Percentiles rank a stretch among this genome's conserved stretches.
Conservation (phyloP, 2,797 vertebrate species). For the Prunella strophiata region DNA sequence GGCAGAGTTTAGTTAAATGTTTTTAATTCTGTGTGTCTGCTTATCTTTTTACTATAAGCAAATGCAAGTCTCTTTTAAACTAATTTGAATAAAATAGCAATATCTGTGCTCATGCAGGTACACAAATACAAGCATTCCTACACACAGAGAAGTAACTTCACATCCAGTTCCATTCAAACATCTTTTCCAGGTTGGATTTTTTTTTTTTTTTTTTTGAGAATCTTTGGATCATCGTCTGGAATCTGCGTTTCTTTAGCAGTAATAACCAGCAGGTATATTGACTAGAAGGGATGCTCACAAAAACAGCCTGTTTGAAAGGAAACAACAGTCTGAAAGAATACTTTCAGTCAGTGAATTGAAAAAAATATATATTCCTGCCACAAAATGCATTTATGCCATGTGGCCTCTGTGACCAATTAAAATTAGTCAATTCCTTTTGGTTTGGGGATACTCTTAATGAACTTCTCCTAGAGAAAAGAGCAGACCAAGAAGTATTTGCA, state of each 20-base stretch:
- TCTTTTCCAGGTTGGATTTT: background rate
- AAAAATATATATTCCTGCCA: constrained; percentile 6
- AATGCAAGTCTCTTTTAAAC: background rate
- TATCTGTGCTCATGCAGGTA: background rate
- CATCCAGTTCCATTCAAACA: background rate
- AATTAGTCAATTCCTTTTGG: constrained; percentile 25
- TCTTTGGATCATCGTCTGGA: background rate
- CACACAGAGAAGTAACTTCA: background rate
- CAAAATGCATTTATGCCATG: constrained; percentile 11
- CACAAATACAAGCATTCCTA: background rate
- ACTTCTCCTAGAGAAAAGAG: constrained; percentile 23
- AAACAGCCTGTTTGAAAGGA: background rate
- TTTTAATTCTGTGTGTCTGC: background rate
- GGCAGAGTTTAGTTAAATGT: background rate
- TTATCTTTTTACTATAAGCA: background rate
- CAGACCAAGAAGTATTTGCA: constrained; percentile 31
- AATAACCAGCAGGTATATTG: background rate
- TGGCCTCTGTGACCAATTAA: constrained; percentile 52
- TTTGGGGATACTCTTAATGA: constrained; percentile 39
- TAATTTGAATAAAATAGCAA: background rate
- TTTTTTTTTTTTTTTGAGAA: background rate
- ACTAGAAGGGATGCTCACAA: background rate
- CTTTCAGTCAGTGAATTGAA: background rate
- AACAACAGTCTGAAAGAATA: background rate
- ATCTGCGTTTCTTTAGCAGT: background rate